These are phyloP conservation scores for Porites divaricata DNA, from an alignment of 92 coral and sea anemone species.

Conservation along the genomic window DNA sequence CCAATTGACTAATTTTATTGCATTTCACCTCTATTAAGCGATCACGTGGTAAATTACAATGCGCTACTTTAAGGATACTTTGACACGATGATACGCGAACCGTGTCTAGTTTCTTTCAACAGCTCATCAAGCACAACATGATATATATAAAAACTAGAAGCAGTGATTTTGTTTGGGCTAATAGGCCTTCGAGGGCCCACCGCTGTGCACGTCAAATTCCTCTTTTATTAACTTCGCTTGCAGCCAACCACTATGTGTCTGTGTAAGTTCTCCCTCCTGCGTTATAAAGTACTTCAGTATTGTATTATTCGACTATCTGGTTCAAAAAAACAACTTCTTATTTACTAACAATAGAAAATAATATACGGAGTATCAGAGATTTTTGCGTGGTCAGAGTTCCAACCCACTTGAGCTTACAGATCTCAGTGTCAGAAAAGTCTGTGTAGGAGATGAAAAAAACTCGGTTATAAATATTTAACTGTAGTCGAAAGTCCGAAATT, in stretches of 20 bases:
- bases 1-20: slow-evolving; percentile 26
- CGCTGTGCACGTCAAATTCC: slow-evolving; percentile 46
- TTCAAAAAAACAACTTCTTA: too few relatives aligned
- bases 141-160: slow-evolving; percentile 15
- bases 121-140: slow-evolving; percentile 47
- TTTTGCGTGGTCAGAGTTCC: too few relatives aligned
- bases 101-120: slow-evolving; percentile 50
- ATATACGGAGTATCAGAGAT: too few relatives aligned
- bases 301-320: too few relatives aligned
- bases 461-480: too few relatives aligned
- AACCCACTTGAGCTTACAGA: too few relatives aligned
- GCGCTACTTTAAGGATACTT: slow-evolving; percentile 27
- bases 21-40: slow-evolving; percentile 49
- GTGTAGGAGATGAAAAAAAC: too few relatives aligned
- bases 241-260: slow-evolving; percentile 11
- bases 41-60: slow-evolving; percentile 53
- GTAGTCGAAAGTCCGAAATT: too few relatives aligned
- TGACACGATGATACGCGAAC: slow-evolving; percentile 38
- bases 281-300: too few relatives aligned
- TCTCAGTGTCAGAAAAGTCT: too few relatives aligned
- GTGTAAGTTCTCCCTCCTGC: too few relatives aligned
- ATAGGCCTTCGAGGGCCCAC: slow-evolving; percentile 31
- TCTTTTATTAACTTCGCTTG: slow-evolving; percentile 30
- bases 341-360: too few relatives aligned
- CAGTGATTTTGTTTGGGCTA: slow-evolving; percentile 39